Conservation (phyloP, 2,113 vertebrate genomes). For the Recurvirostra avosetta region DNA sequence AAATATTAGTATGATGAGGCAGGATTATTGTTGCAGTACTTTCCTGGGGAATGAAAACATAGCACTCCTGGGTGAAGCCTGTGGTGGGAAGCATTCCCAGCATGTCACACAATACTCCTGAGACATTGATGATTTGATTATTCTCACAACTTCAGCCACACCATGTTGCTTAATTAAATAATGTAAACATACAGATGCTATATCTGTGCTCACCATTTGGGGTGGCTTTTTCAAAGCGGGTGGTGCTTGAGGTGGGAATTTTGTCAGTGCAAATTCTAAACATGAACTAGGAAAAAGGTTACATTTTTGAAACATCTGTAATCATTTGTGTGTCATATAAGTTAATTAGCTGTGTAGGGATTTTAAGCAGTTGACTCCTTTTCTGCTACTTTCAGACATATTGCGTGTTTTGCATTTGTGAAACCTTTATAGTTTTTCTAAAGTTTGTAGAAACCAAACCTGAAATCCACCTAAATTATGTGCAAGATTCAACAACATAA, state of each 20-base stretch:
- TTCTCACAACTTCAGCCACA: neutral
- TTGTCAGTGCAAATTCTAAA: constrained; percentile 1
- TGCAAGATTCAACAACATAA: neutral
- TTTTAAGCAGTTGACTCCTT: constrained; percentile 55
- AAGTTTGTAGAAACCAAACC: neutral
- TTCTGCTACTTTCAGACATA: neutral
- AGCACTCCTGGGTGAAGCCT: neutral
- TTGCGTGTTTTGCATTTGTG: constrained; percentile 27
- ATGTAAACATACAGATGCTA: neutral
- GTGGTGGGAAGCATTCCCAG: neutral
- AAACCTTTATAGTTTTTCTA: constrained; percentile 13
- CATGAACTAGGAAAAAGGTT: constrained; percentile 31
- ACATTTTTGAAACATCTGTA: constrained; percentile 65
- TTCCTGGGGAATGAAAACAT: neutral
- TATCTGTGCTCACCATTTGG: neutral
- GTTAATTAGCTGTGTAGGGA: constrained; percentile 54
- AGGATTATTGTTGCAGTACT: neutral
- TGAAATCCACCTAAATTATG: neutral
- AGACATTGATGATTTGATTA: neutral
- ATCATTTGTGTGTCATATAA: constrained; percentile 45
- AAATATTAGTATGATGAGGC: neutral
- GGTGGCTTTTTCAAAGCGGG: neutral
- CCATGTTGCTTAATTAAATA: neutral
- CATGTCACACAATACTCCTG: neutral
- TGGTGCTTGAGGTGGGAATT: neutral